Base-by-base conservation (phyloP, 2,888 invertebrate genomes). In the Diplolepis rosae region DNA sequence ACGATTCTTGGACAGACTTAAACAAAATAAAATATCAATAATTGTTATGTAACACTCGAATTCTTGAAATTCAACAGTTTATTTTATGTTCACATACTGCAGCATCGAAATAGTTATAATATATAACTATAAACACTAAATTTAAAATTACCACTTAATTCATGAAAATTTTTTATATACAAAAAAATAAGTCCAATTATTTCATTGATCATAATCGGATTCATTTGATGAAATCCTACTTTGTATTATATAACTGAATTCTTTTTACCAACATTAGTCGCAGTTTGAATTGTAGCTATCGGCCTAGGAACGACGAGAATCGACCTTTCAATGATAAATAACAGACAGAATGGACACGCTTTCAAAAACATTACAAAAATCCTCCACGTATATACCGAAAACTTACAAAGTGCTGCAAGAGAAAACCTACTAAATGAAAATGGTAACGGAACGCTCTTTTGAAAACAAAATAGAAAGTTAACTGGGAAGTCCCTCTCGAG, bases 1-100 rank as follows among this genome's bases (percentile, higher is more conserved):
- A 88, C 71, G 45, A 89, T 86, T 4, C 71, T 78, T 13, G 87
- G 88, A 42, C 84, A 83, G 22, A 28, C 84, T 84, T 70, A 22
- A 18, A 52, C n/a, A 52, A 13, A 28, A 52, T 15, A 48, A 15
- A 48, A 27, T 32, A n/a, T 61, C 1, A 22, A 39, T 24, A n/a
- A 45, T 45, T 45, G n/a, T n/a, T n/a, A n/a, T n/a, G n/a, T n/a
- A n/a, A n/a, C n/a, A n/a, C n/a, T n/a, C n/a, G n/a, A n/a, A n/a
- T n/a, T n/a, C n/a, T n/a, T n/a, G n/a, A n/a, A n/a, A n/a, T n/a
- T n/a, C n/a, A n/a, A n/a, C n/a, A n/a, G n/a, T n/a, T n/a, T n/a
- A n/a, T n/a, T n/a, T n/a, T n/a, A n/a, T n/a, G n/a, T n/a, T n/a
- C n/a, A n/a, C n/a, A n/a, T n/a, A n/a, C n/a, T n/a, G n/a, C n/a